Conservation (phyloP, 1,140 invertebrate genomes). For the Cotesia glomerata region DNA sequence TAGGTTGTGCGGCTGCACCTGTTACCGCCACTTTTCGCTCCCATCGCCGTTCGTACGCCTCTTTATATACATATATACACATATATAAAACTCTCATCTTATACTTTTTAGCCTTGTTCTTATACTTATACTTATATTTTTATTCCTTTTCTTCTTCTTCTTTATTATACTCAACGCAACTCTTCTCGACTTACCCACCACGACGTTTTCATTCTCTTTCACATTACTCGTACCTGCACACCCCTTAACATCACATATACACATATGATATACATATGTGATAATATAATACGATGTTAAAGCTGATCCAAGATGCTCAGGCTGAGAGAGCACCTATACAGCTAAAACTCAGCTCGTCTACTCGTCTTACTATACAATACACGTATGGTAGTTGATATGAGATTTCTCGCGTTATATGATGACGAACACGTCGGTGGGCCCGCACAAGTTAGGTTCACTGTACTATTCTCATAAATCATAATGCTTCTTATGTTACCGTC, state of each 20-base stretch:
- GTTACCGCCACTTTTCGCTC: constrained; percentile 21
- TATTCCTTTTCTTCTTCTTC: constrained; percentile 21
- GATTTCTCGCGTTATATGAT: constrained; percentile 32
- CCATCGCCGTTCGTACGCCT: constrained; percentile 16
- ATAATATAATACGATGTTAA: too few species aligned
- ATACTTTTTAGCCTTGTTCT: constrained; percentile 11
- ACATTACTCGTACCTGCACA: neutral
- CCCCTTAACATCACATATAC: neutral
- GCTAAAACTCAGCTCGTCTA: neutral
- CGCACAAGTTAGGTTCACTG: neutral
- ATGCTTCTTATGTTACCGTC: constrained; percentile 14
- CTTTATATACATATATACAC: neutral
- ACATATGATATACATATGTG: neutral
- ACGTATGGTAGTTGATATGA: neutral
- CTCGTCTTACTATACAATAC: constrained; percentile 20
- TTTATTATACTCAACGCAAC: constrained; percentile 29
- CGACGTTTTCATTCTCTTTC: constrained; percentile 23
- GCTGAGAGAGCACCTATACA: neutral
- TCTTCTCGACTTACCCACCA: constrained; percentile 36
- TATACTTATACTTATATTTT: neutral
- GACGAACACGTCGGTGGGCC: constrained; percentile 20
- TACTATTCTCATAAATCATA: constrained; percentile 26
- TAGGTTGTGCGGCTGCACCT: constrained; percentile 37
- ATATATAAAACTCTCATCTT: neutral
- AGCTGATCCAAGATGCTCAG: too few species aligned